Percentiles rank a stretch among this genome's conserved stretches.
phyloP scores from a whole-genome alignment of 2,113 vertebrate genomes.

The Crotalus helleri region DNA sequence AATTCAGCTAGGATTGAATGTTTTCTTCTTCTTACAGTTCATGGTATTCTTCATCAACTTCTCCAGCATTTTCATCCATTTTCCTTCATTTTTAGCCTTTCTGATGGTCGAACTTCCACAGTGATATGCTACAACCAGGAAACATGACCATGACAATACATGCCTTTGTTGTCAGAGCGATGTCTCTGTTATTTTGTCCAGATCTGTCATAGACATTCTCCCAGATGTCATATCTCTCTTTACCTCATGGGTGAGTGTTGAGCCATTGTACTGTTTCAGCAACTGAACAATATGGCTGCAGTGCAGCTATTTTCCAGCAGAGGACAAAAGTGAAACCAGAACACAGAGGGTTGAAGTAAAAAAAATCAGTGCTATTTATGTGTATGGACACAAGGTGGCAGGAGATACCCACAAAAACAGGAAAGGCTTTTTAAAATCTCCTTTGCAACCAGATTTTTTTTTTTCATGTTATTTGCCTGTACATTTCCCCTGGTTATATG shows the following conservation, averaged over 20 bases:
- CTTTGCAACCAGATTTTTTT: background rate
- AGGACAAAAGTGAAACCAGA: background rate
- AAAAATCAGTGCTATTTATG: background rate
- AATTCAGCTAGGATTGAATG: no score
- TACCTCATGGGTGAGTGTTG: background rate
- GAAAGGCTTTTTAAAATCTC: background rate
- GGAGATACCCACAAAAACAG: background rate
- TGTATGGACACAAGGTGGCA: background rate
- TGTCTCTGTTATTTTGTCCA: background rate
- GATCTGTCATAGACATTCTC: background rate
- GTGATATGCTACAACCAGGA: no score
- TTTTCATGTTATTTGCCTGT: background rate
- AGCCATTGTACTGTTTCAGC: background rate
- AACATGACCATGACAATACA: no score
- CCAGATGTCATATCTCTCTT: background rate
- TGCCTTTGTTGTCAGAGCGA: background rate
- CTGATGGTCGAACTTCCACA: no score
- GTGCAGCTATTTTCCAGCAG: background rate
- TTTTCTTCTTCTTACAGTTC: no score
- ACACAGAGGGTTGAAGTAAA: background rate
- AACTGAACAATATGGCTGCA: background rate
- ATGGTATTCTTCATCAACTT: no score
- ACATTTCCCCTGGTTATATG: background rate
- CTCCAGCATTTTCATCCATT: no score
- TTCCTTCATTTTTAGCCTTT: no score